Conservation (phyloP, 2,888 invertebrate genomes). For the Drosophila borborema region DNA sequence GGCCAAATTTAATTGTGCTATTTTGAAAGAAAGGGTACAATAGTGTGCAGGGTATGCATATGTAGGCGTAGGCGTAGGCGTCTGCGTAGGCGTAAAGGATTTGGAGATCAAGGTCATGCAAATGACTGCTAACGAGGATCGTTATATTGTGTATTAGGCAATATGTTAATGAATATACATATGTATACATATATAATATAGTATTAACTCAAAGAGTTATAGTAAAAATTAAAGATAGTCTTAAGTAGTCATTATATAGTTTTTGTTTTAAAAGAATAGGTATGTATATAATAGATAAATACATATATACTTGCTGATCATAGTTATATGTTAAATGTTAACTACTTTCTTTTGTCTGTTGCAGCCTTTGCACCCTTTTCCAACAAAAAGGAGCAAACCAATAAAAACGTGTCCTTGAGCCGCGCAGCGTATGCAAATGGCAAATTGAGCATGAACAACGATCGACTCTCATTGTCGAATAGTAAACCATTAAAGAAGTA, state of each 20-base stretch:
- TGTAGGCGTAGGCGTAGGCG: no score
- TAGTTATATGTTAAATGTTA: not conserved
- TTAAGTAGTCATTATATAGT: no score
- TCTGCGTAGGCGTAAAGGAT: not conserved
- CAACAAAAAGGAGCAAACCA: conserved; percentile 13
- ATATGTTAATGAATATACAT: not conserved
- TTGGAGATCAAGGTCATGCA: conserved; percentile 26
- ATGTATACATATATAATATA: not conserved
- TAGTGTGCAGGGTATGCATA: not conserved
- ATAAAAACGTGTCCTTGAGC: conserved; percentile 35
- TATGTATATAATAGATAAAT: not conserved
- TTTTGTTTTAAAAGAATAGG: no score
- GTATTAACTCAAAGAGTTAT: no score
- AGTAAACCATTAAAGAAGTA: conserved; percentile 1
- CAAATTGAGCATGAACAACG: conserved; percentile 26
- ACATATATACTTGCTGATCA: not conserved
- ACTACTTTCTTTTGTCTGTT: not conserved
- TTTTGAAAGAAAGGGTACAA: conserved; percentile 23
- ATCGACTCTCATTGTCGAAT: conserved; percentile 16
- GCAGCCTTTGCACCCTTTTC: conserved; percentile 28
- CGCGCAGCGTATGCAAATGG: conserved; percentile 41
- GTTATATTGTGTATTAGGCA: not conserved
- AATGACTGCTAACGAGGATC: not conserved
- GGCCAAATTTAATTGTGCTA: conserved; percentile 35
- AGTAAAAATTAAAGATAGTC: no score